phyloP scores from a whole-genome alignment of 30 jellyfish, hydroid and myxozoan species.

The Euphysa ruthae region DNA sequence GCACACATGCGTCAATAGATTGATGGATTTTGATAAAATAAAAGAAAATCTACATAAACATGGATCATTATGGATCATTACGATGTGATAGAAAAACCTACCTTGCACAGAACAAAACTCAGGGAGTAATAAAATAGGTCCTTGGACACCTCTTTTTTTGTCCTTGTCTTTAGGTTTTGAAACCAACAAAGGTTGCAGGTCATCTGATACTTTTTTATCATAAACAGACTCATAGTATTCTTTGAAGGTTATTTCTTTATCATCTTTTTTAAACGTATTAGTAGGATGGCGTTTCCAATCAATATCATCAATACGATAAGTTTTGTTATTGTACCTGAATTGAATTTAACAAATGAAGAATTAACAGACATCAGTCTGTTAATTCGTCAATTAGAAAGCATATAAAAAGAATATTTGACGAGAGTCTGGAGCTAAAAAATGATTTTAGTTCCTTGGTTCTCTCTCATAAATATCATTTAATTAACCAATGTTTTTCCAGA shows the following conservation, averaged over 20 bases:
- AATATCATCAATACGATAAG: slow-evolving; percentile 86
- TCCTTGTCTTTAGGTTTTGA: slow-evolving; percentile 84
- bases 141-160: slow-evolving; percentile 55
- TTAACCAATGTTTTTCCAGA: no score
- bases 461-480: no score
- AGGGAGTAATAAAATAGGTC: slow-evolving; percentile 54
- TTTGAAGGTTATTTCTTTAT: slow-evolving; percentile 16
- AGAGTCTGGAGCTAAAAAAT: no score
- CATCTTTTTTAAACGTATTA: slow-evolving; percentile 36
- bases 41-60: neutral
- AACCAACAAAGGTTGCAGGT: slow-evolving; percentile 68
- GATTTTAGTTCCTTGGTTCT: no score
- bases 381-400: no score
- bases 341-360: no score
- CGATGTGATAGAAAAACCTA: neutral
- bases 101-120: slow-evolving; percentile 79
- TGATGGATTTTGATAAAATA: no score
- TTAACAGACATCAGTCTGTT: no score
- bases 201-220: slow-evolving; percentile 38
- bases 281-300: slow-evolving; percentile 62
- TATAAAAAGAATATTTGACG: no score
- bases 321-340: slow-evolving; percentile 68
- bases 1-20: neutral
- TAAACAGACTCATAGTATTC: slow-evolving; percentile 53
- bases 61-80: no score